Conservation (phyloP, 2,797 vertebrate species). For the Tokudaia muenninki region DNA sequence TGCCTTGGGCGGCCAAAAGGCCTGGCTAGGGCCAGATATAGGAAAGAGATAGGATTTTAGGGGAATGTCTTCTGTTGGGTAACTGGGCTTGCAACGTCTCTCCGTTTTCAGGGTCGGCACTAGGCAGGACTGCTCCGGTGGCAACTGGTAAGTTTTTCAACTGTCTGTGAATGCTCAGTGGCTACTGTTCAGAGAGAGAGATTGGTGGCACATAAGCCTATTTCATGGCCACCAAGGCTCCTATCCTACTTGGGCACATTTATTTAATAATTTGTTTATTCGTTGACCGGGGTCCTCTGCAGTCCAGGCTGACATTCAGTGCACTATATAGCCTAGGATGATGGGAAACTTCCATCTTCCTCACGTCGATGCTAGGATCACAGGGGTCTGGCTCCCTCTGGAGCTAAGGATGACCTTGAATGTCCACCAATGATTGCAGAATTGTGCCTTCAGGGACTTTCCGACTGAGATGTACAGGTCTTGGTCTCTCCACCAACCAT, state of each 20-base stretch:
- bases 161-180: not conserved
- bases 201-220: not conserved
- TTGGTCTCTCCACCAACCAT: not conserved
- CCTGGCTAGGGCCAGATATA: not conserved
- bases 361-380: not conserved
- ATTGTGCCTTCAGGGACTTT: not conserved
- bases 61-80: not conserved
- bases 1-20: not conserved
- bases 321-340: not conserved
- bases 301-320: not conserved
- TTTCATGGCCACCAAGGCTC: not conserved
- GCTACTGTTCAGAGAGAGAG: not conserved
- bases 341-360: not conserved
- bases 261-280: not conserved
- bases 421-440: not conserved
- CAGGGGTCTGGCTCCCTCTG: not conserved
- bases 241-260: not conserved
- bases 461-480: rapidly evolving
- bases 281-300: not conserved
- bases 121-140: not conserved
- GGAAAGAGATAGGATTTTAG: not conserved
- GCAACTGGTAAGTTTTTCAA: not conserved
- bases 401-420: not conserved
- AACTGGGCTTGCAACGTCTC: not conserved
- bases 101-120: not conserved